Percentiles rank a stretch among this genome's conserved stretches.
These are phyloP conservation scores for Carcharodon carcharias DNA, from an alignment of 2,797 vertebrate genomes.

Conservation along the genomic window DNA sequence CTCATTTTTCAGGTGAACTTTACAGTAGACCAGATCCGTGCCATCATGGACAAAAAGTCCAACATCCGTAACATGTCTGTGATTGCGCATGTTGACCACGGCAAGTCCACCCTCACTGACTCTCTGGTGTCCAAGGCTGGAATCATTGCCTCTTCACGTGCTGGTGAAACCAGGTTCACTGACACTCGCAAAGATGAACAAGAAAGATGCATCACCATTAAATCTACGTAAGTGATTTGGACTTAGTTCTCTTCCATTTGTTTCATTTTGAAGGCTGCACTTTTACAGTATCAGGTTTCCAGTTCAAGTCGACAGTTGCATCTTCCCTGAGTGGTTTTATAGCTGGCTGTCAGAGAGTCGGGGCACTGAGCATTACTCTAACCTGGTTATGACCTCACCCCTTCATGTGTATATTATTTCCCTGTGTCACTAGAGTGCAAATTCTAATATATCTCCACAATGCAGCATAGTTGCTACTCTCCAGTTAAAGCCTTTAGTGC, in stretches of 20 bases:
- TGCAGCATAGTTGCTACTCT: neutral
- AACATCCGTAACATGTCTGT: conserved; percentile 97
- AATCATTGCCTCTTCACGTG: conserved; percentile 80
- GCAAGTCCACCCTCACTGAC: conserved; percentile 87
- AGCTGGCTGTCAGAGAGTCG: neutral
- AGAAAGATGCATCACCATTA: conserved; percentile 94
- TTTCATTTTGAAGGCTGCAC: neutral
- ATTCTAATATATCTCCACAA: neutral
- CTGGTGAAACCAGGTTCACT: conserved; percentile 88
- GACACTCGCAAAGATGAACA: conserved; percentile 93
- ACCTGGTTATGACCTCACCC: neutral
- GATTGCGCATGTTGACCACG: conserved; percentile 89
- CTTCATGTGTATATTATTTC: neutral
- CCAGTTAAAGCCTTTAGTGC: neutral
- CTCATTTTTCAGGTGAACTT: conserved; percentile 77
- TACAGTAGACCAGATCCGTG: conserved; percentile 88
- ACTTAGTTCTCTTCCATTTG: neutral
- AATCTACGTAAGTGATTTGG: conserved; percentile 78
- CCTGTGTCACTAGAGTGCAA: neutral
- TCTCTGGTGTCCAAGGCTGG: conserved; percentile 91
- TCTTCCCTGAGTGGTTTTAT: neutral
- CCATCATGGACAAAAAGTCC: conserved; percentile 96
- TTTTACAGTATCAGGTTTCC: neutral
- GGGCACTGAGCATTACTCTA: neutral
- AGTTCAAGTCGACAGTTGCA: neutral